A percentile compares a stretch with the other conserved stretches of the same genome.
These are phyloP conservation scores for Ernsta delagoae DNA, from an alignment of 2,888 invertebrate species.

Conservation along the genomic window DNA sequence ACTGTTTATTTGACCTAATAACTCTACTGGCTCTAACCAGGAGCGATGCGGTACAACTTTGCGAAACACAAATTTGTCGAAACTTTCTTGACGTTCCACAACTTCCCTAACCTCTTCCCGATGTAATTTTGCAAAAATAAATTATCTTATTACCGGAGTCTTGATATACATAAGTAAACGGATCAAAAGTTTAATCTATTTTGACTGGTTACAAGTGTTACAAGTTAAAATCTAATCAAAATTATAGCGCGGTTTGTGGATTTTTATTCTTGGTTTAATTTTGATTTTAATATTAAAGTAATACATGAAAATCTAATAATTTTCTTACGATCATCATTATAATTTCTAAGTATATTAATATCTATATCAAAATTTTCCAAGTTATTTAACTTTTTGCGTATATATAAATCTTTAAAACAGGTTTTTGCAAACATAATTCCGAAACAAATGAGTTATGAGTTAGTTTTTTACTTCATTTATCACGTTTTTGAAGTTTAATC, in stretches of 20 bases:
- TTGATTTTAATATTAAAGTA: too few relatives aligned
- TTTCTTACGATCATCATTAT: too few relatives aligned
- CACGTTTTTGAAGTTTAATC: too few relatives aligned
- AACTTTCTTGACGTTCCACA: conserved; percentile 26
- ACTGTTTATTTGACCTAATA: background rate
- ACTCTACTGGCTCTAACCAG: conserved; percentile 3
- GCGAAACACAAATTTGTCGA: conserved; percentile 24
- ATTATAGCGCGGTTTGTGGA: background rate
- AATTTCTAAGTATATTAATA: too few relatives aligned
- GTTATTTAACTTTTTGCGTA: too few relatives aligned
- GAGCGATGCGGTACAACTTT: conserved; percentile 10
- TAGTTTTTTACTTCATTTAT: too few relatives aligned
- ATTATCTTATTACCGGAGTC: conserved; percentile 13
- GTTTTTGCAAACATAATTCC: too few relatives aligned
- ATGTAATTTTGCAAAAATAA: conserved; percentile 28
- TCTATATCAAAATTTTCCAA: too few relatives aligned
- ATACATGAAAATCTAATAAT: too few relatives aligned
- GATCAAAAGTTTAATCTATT: background rate
- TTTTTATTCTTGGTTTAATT: too few relatives aligned
- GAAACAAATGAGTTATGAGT: too few relatives aligned
- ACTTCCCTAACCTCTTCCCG: conserved; percentile 17
- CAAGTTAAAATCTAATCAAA: background rate
- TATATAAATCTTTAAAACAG: too few relatives aligned
- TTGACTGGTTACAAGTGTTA: background rate
- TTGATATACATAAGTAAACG: conserved; percentile 10